A percentile compares a stretch with the other conserved stretches of the same genome.
phyloP scores from a whole-genome alignment of 2,113 vertebrate genomes.

The Leiothrix lutea region DNA sequence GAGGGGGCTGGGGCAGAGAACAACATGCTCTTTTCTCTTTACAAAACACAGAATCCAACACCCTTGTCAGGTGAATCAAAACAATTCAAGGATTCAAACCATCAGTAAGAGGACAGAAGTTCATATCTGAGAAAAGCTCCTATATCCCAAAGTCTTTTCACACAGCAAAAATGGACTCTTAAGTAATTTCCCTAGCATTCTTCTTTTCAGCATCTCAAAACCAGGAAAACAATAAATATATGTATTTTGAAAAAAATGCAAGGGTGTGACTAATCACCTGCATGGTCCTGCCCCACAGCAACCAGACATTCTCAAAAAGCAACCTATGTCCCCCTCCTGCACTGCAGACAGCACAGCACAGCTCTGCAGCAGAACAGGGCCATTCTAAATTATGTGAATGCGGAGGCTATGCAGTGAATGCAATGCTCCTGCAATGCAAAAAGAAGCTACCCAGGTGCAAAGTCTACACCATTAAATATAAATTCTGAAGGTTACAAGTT shows the following conservation, averaged over 20 bases:
- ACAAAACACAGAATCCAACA: neutral
- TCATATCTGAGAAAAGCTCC: neutral
- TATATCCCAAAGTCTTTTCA: neutral
- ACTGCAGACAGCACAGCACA: neutral
- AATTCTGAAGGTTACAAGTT: neutral
- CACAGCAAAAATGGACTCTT: neutral
- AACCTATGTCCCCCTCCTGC: neutral
- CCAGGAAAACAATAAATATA: accelerated
- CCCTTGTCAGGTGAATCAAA: neutral
- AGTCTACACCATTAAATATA: neutral
- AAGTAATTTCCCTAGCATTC: accelerated
- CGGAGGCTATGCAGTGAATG: neutral
- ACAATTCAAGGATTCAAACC: neutral
- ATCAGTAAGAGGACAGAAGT: neutral
- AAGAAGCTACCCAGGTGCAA: neutral
- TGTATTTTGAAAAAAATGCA: neutral
- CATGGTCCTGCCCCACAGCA: neutral
- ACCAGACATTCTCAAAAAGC: neutral
- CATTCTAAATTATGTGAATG: accelerated
- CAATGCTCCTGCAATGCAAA: neutral
- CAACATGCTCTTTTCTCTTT: accelerated
- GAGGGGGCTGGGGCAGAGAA: neutral
- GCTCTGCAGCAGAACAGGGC: neutral
- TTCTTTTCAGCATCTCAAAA: neutral
- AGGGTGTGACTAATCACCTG: neutral